Conservation (phyloP, 2,888 invertebrate species). For the Parnassius apollo region DNA sequence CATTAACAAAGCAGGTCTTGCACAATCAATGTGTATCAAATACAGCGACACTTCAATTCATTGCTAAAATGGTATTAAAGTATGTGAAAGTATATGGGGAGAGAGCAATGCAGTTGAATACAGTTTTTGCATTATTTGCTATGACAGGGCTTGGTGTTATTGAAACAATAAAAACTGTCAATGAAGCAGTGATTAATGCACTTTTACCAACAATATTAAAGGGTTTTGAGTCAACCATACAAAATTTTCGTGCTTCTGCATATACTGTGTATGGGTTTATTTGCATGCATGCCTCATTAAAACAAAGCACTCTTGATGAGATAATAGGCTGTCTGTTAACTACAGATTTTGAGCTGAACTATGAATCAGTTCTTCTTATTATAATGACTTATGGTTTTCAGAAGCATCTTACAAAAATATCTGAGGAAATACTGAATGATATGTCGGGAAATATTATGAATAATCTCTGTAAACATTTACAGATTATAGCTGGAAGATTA, state of each 20-base stretch:
- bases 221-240: constrained; percentile 84
- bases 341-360: constrained; percentile 61
- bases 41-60: constrained; percentile 57
- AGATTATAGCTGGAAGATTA: constrained; percentile 43
- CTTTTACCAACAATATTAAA: constrained; percentile 86
- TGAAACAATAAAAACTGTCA: constrained; percentile 75
- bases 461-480: constrained; percentile 62
- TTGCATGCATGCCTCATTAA: constrained; percentile 83
- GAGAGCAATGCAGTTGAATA: constrained; percentile 82
- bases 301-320: constrained; percentile 82
- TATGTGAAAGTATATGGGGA: constrained; percentile 82
- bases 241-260: constrained; percentile 87
- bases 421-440: constrained; percentile 75
- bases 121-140: constrained; percentile 90
- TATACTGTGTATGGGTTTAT: constrained; percentile 88
- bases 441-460: constrained; percentile 61
- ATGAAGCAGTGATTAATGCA: constrained; percentile 84
- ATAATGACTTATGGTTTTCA: constrained; percentile 87
- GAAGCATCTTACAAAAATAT: constrained; percentile 67
- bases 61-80: constrained; percentile 52
- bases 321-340: constrained; percentile 73
- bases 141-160: constrained; percentile 87
- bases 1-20: constrained; percentile 86
- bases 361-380: constrained; percentile 84
- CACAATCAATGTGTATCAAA: constrained; percentile 85